Conservation (phyloP, 2,113 vertebrate species). For the Hypocryptadius cinnamomeus region DNA sequence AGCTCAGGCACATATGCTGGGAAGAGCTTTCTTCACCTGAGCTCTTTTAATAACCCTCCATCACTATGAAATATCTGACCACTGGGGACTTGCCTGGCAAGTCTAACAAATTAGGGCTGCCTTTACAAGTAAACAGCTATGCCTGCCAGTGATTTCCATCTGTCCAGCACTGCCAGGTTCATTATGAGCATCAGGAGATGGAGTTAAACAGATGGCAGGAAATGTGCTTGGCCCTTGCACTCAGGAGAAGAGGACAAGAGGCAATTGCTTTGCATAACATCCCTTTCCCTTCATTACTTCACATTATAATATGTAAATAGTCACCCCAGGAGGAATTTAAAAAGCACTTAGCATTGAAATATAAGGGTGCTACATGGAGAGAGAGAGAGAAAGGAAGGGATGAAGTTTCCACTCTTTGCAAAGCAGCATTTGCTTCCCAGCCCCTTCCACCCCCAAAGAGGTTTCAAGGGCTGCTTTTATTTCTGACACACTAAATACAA, state of each 20-base stretch:
- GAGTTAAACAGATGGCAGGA: slow-evolving; percentile 66
- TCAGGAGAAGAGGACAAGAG: slow-evolving; percentile 32
- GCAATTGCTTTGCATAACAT: slow-evolving; percentile 24
- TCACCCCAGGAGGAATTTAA: slow-evolving; percentile 15
- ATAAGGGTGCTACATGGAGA: neutral
- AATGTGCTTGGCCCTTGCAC: slow-evolving; percentile 57
- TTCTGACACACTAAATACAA: slow-evolving; percentile 10
- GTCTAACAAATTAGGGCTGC: slow-evolving; percentile 57
- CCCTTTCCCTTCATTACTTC: slow-evolving; percentile 59
- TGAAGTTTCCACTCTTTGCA: slow-evolving; percentile 25
- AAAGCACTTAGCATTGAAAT: slow-evolving; percentile 35
- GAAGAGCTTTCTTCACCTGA: slow-evolving; percentile 40
- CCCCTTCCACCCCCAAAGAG: neutral
- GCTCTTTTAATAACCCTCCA: slow-evolving; percentile 49
- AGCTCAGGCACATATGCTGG: slow-evolving; percentile 1
- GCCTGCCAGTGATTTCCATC: slow-evolving; percentile 63
- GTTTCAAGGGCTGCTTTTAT: slow-evolving; percentile 25
- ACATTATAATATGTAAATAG: slow-evolving; percentile 60
- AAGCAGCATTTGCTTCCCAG: neutral
- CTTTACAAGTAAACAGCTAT: slow-evolving; percentile 58
- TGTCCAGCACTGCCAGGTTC: slow-evolving; percentile 52
- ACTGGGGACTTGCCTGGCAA: slow-evolving; percentile 57
- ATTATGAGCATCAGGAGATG: slow-evolving; percentile 59
- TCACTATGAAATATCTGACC: slow-evolving; percentile 52
- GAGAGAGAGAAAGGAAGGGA: neutral